phyloP scores from a whole-genome alignment of 2,113 vertebrate genomes.

The Hymenochirus boettgeri region DNA sequence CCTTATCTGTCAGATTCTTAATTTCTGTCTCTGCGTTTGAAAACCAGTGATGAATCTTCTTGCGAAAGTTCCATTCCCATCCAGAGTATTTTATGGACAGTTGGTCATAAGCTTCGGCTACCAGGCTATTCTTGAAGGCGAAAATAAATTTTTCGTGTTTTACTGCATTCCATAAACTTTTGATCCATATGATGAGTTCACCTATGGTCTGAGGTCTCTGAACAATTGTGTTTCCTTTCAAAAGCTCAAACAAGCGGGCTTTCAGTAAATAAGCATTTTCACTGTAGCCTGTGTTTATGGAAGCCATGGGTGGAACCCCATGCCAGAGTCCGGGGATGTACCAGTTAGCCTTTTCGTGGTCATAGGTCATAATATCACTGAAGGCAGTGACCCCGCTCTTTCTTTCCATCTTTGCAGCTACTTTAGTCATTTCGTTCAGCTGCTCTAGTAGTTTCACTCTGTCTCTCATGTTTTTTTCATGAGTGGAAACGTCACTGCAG shows the following conservation, averaged over 20 bases:
- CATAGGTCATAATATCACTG: constrained; percentile 43
- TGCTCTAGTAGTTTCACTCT: constrained; percentile 56
- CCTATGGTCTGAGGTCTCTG: constrained; percentile 47
- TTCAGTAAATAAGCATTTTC: constrained; percentile 56
- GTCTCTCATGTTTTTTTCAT: constrained; percentile 61
- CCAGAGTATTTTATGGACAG: constrained; percentile 43
- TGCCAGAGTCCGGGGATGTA: constrained; percentile 56
- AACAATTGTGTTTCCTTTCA: constrained; percentile 31
- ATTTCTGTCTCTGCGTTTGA: constrained; percentile 47
- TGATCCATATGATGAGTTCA: constrained; percentile 53
- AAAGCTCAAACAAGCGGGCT: constrained; percentile 51
- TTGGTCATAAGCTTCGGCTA: constrained; percentile 41
- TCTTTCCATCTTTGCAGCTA: constrained; percentile 61
- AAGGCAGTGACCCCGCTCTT: constrained; percentile 48
- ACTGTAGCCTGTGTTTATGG: constrained; percentile 54
- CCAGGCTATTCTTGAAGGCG: constrained; percentile 36
- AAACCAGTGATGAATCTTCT: constrained; percentile 55
- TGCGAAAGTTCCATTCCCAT: constrained; percentile 49
- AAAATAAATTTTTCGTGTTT: constrained; percentile 39
- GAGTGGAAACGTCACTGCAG: constrained; percentile 57
- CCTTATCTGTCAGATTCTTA: constrained; percentile 14
- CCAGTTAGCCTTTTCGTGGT: constrained; percentile 47
- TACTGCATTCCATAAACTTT: constrained; percentile 46
- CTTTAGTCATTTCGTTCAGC: constrained; percentile 59
- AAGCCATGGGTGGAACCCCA: constrained; percentile 54